Conservation (phyloP, 92 coral and sea anemone species). For the Parazoanthus atlanticus region DNA sequence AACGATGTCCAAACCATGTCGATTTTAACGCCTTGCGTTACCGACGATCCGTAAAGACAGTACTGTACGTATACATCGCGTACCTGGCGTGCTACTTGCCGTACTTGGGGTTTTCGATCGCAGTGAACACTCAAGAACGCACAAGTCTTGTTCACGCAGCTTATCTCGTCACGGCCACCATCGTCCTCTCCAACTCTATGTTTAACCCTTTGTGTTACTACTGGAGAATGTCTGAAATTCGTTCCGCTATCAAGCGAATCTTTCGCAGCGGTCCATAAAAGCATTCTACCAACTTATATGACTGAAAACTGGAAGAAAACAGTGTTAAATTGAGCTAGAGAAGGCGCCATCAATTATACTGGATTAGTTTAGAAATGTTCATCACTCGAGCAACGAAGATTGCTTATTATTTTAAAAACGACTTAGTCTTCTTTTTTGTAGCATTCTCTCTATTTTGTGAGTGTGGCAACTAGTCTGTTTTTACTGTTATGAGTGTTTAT, state of each 20-base stretch:
- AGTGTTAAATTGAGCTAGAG: background rate
- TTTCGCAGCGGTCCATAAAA: background rate
- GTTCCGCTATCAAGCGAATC: constrained; percentile 14
- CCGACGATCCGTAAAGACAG: constrained; percentile 11
- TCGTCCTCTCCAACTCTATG: constrained; percentile 27
- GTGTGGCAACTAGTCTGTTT: too few relatives aligned
- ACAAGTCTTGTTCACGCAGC: background rate
- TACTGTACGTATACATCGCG: constrained; percentile 16
- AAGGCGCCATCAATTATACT: background rate
- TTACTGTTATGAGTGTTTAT: too few relatives aligned
- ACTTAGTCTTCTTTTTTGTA: too few relatives aligned
- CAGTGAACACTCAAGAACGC: constrained; percentile 16
- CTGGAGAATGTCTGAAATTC: constrained; percentile 39
- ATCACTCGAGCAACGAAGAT: too few relatives aligned
- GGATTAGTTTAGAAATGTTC: too few relatives aligned
- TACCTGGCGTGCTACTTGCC: constrained; percentile 30
- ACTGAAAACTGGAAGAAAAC: background rate
- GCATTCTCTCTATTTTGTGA: too few relatives aligned
- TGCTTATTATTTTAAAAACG: too few relatives aligned
- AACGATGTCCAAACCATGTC: background rate
- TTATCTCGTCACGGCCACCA: constrained; percentile 27
- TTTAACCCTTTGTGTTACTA: constrained; percentile 36
- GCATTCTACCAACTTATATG: background rate
- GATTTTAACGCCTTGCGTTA: constrained; percentile 1
- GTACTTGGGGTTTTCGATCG: constrained; percentile 32